These are phyloP conservation scores for Drosophila asahinai DNA, from an alignment of 1,140 invertebrate genomes.

Conservation along the genomic window DNA sequence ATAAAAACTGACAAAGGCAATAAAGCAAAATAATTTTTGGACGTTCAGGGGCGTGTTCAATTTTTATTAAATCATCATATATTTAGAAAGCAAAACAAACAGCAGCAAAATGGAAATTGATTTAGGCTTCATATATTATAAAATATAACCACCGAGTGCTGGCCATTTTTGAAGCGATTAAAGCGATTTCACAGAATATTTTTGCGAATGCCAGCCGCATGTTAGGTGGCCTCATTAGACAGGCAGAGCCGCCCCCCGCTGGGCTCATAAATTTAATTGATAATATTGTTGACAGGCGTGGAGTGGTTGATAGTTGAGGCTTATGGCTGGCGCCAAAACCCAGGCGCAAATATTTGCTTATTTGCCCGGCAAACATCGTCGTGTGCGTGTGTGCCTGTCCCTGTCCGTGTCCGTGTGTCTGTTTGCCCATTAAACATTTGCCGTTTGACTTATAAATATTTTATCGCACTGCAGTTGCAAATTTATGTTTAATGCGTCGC, in stretches of 20 bases:
- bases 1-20: slow-evolving; percentile 2
- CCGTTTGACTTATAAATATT: slow-evolving; percentile 73
- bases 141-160: neutral
- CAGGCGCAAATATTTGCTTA: slow-evolving; percentile 63
- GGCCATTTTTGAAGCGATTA: slow-evolving; percentile 46
- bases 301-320: slow-evolving; percentile 43
- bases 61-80: slow-evolving; percentile 6
- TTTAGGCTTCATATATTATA: neutral
- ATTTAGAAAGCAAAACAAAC: neutral
- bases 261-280: slow-evolving; percentile 72
- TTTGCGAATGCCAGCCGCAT: slow-evolving; percentile 8
- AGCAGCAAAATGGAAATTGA: slow-evolving; percentile 9
- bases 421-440: slow-evolving; percentile 78
- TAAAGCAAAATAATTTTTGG: slow-evolving; percentile 2
- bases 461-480: slow-evolving; percentile 51
- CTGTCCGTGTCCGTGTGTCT: slow-evolving; percentile 38
- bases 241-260: slow-evolving; percentile 18
- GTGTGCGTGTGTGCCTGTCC: neutral
- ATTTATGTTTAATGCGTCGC: slow-evolving; percentile 41
- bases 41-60: neutral
- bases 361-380: slow-evolving; percentile 44
- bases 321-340: slow-evolving; percentile 32
- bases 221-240: slow-evolving; percentile 31
- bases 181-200: slow-evolving; percentile 60
- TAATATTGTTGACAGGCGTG: slow-evolving; percentile 72